Base-by-base conservation (phyloP, 2,797 vertebrate genomes). In the Enteromius fasciolatus region DNA sequence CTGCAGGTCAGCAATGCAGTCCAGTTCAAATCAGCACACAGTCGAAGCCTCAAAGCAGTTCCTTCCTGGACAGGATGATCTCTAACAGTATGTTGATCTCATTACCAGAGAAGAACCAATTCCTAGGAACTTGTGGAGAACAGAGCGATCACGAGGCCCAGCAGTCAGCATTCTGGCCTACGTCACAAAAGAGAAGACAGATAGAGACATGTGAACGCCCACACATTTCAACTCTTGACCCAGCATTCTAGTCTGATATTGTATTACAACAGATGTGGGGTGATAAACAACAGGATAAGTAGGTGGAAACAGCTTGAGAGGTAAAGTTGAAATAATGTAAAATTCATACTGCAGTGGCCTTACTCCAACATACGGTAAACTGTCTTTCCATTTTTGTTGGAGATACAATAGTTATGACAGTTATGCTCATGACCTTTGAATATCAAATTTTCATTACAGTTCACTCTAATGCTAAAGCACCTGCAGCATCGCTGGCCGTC, bases 221-320 rank as follows among this genome's bases (percentile, higher is more conserved):
- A 76, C 80, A 76, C 48, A 76, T 44, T 67, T 75, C 61, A 82
- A 70, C 70, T 73, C 36, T 57, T 82, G 61, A 76, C 72, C 48
- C 25, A 11, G 14, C 12, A 75, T 74, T 74, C 44, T 63, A 75
- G 80, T 66, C 28, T 64, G 69, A 61, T 52, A 39, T 74, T 74
- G 3, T 39, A 76, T 68, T 31, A 44, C 61, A 82, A 68, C 80
- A 82, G 23, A 57, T 68, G 72, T 57, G 4, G 36, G 31, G 18
- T 81, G 15, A 54, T n/a, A 28, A 50, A 66, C 69, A 74, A 54
- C 61, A 82, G 33, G 23, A 48, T 52, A 66, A 82, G 72, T 75
- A 82, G 80, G 61, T 46, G 72, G 63, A 82, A 74, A 81, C 17
- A 54, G 63, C 48, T 75, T 72, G 68, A 33, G 68, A 80, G 39